These are phyloP conservation scores for Heteropelma amictum DNA, from an alignment of 2,888 invertebrate species.

Conservation along the genomic window DNA sequence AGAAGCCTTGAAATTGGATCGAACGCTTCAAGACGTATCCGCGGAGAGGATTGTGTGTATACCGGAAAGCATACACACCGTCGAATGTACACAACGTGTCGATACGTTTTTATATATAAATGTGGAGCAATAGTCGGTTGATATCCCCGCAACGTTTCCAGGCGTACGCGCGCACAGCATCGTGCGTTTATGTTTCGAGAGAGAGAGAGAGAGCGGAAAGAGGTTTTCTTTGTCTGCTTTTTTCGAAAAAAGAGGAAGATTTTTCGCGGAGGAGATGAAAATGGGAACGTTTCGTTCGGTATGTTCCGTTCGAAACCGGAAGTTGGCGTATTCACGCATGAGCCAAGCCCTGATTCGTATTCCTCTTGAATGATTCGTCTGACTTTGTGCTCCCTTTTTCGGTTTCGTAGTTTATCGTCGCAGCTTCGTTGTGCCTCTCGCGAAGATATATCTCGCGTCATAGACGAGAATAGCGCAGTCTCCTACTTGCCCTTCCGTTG, in stretches of 20 bases:
- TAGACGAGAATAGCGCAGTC: too few species aligned
- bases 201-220: neutral
- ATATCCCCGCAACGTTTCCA: conserved; percentile 3
- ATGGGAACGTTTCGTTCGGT: neutral
- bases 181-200: neutral
- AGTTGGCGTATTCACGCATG: neutral
- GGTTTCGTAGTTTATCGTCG: conserved; percentile 19
- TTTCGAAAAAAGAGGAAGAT: neutral
- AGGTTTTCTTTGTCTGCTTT: too few species aligned
- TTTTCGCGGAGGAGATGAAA: neutral
- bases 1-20: conserved; percentile 40
- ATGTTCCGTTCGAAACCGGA: too few species aligned
- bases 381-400: conserved; percentile 5
- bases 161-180: neutral
- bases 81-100: neutral
- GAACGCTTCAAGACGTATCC: conserved; percentile 31
- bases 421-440: conserved; percentile 2
- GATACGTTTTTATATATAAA: neutral
- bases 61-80: neutral
- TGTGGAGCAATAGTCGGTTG: conserved; percentile 1
- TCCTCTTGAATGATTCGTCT: conserved; percentile 11
- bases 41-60: neutral
- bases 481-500: neutral
- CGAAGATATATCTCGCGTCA: too few species aligned
- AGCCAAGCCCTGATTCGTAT: conserved; percentile 15